Conservation (phyloP, 2,888 invertebrate genomes). For the Caenorhabditis virilis region DNA sequence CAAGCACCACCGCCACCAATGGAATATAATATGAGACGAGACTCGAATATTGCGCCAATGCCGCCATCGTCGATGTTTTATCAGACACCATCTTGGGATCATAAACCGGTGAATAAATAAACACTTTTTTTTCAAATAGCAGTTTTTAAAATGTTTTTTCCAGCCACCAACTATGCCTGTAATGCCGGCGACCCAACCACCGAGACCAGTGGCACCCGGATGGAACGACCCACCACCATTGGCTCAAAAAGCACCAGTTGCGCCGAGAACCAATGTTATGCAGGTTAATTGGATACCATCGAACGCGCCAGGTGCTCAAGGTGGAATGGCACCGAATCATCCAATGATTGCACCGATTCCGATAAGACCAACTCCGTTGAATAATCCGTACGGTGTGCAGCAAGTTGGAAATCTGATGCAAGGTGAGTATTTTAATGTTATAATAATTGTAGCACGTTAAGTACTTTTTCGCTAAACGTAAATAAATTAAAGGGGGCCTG, state of each 20-base stretch:
- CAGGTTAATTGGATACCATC: slow-evolving; percentile 26
- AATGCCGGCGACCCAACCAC: slow-evolving; percentile 21
- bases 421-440: neutral
- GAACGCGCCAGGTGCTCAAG: slow-evolving; percentile 8
- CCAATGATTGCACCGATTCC: no score
- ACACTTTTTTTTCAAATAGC: neutral
- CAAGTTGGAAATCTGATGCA: neutral
- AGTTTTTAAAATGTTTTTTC: neutral
- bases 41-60: slow-evolving; percentile 24
- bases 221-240: slow-evolving; percentile 37
- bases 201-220: slow-evolving; percentile 18
- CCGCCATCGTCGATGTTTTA: slow-evolving; percentile 31
- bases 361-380: no score
- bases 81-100: slow-evolving; percentile 34
- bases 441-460: slow-evolving; percentile 3
- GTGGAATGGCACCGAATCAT: slow-evolving; percentile 12
- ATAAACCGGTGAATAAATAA: slow-evolving; percentile 19
- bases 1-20: slow-evolving; percentile 4
- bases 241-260: neutral
- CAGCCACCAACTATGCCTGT: slow-evolving; percentile 19
- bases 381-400: no score
- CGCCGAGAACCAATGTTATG: slow-evolving; percentile 18
- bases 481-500: no score
- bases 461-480: no score
- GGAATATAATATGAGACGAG: neutral